Conservation (phyloP, 2,113 vertebrate genomes). For the Todiramphus saurophagus region DNA sequence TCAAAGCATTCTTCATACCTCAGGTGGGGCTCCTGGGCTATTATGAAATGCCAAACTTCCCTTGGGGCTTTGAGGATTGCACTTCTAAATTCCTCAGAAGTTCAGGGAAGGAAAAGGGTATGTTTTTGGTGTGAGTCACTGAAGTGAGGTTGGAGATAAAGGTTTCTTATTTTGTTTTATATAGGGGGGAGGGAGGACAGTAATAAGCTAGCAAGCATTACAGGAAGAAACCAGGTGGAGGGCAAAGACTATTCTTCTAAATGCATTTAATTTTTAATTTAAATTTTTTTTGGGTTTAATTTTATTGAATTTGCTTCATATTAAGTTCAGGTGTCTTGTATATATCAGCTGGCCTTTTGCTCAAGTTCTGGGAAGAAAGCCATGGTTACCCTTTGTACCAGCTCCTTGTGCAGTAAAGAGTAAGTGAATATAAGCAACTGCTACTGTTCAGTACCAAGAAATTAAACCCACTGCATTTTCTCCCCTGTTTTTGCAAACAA, state of each 20-base stretch:
- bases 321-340: neutral
- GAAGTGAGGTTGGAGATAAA: slow-evolving; percentile 47
- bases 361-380: neutral
- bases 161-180: slow-evolving; percentile 49
- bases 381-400: neutral
- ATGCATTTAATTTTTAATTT: neutral
- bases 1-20: slow-evolving; percentile 66
- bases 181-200: neutral
- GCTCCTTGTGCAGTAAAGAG: neutral
- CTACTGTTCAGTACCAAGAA: neutral
- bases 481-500: neutral
- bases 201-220: neutral
- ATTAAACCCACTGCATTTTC: neutral
- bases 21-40: slow-evolving; percentile 59
- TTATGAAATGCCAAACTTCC: slow-evolving; percentile 62
- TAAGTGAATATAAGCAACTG: neutral
- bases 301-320: neutral
- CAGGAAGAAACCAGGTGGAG: slow-evolving; percentile 10
- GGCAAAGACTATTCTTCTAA: neutral
- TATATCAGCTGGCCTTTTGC: neutral
- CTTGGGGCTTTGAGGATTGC: slow-evolving; percentile 46
- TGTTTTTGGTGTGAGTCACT: slow-evolving; percentile 63
- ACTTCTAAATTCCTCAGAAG: slow-evolving; percentile 54
- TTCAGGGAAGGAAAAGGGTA: slow-evolving; percentile 69
- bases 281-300: neutral